A percentile compares a stretch with the other conserved stretches of the same genome.
phyloP scores from a whole-genome alignment of 2,113 vertebrate species.

The Tragelaphus buxtoni region DNA sequence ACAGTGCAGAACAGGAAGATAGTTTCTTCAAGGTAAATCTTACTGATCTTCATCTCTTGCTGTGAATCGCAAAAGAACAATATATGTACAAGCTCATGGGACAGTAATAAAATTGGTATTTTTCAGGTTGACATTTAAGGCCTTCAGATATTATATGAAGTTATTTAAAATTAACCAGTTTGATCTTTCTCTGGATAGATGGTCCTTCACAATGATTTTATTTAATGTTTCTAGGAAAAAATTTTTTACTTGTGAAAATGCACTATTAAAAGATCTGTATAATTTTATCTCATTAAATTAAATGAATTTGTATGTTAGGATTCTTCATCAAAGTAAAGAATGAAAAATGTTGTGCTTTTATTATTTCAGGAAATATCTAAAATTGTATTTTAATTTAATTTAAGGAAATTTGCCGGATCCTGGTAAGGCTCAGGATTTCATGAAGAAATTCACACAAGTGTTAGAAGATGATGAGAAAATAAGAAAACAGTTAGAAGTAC shows the following conservation, averaged over 20 bases:
- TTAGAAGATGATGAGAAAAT: conserved; percentile 97
- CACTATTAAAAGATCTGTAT: background rate
- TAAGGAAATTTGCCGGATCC: conserved; percentile 96
- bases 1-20: background rate
- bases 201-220: background rate
- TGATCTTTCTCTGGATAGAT: background rate
- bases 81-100: background rate
- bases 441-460: conserved; percentile 98
- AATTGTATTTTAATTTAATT: conserved; percentile 75
- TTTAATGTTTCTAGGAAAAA: background rate
- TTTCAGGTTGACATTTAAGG: background rate
- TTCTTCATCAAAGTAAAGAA: conserved; percentile 13
- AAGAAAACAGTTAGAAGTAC: conserved; percentile 87
- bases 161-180: background rate
- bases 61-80: background rate
- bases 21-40: background rate
- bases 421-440: conserved; percentile 98
- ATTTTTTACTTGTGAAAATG: background rate
- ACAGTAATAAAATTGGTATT: background rate
- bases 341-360: background rate
- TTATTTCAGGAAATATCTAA: background rate
- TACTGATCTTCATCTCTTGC: background rate
- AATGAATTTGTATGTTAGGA: conserved; percentile 9
- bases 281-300: conserved; percentile 23
- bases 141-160: background rate